phyloP scores from a whole-genome alignment of 1,140 invertebrate genomes.

The Rhizoglyphus robini region DNA sequence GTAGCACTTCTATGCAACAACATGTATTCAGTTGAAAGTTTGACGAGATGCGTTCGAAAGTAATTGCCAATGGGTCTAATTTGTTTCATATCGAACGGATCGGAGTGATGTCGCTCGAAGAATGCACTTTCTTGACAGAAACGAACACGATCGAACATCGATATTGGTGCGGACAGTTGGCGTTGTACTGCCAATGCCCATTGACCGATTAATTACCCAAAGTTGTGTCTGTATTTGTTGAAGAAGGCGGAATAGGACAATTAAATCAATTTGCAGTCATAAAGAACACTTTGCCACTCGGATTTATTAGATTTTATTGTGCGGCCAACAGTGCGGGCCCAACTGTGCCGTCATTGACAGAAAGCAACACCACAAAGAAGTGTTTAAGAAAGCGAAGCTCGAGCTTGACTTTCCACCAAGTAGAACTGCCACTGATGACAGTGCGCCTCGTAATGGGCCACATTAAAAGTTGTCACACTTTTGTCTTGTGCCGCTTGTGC shows the following conservation, averaged over 20 bases:
- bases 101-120: too few species aligned
- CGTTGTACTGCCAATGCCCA: neutral
- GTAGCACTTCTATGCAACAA: too few species aligned
- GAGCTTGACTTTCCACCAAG: too few species aligned
- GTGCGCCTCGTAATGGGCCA: too few species aligned
- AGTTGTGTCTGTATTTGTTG: neutral
- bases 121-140: neutral
- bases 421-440: too few species aligned
- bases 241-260: conserved; percentile 11
- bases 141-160: neutral
- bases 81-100: too few species aligned
- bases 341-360: neutral
- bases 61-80: too few species aligned
- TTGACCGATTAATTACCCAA: conserved; percentile 1
- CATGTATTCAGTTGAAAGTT: too few species aligned
- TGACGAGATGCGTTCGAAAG: too few species aligned
- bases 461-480: conserved; percentile 12
- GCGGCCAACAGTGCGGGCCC: neutral
- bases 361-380: neutral
- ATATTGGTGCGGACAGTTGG: too few species aligned
- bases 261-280: conserved; percentile 15
- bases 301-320: conserved; percentile 14
- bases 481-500: neutral
- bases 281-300: conserved; percentile 15
- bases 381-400: too few species aligned